phyloP scores from a whole-genome alignment of 2,797 vertebrate genomes.

The Sebastes steindachneri region DNA sequence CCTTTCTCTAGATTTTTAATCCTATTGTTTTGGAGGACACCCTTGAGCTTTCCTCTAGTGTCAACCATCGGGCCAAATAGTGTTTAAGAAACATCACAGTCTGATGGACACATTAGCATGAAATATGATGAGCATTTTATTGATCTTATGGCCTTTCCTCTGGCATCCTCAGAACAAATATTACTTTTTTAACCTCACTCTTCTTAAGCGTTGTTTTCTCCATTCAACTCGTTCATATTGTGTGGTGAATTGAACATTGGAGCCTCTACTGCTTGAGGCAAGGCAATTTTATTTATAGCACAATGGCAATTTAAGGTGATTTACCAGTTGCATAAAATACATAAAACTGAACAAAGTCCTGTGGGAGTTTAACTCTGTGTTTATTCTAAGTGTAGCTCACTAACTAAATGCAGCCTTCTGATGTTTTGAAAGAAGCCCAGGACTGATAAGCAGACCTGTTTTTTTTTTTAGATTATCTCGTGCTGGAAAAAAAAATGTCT shows the following conservation, averaged over 20 bases:
- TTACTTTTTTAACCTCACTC: background rate
- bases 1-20: background rate
- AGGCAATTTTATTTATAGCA: slow-evolving; percentile 13
- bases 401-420: background rate
- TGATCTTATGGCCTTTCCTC: background rate
- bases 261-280: background rate
- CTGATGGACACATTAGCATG: background rate
- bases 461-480: background rate
- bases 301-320: background rate
- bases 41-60: background rate
- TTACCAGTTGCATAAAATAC: slow-evolving; percentile 1
- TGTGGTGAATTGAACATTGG: background rate
- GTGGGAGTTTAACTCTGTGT: background rate
- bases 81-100: background rate
- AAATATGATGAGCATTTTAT: background rate
- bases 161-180: background rate
- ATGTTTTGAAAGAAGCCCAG: background rate
- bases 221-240: background rate
- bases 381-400: background rate
- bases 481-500: background rate
- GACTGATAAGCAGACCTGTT: background rate
- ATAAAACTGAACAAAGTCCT: background rate
- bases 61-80: background rate
- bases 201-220: background rate
- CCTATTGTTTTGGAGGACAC: background rate